A percentile compares a stretch with the other conserved stretches of the same genome.
These are phyloP conservation scores for Phyllotreta striolata DNA, from an alignment of 2,888 invertebrate genomes.

Conservation along the genomic window DNA sequence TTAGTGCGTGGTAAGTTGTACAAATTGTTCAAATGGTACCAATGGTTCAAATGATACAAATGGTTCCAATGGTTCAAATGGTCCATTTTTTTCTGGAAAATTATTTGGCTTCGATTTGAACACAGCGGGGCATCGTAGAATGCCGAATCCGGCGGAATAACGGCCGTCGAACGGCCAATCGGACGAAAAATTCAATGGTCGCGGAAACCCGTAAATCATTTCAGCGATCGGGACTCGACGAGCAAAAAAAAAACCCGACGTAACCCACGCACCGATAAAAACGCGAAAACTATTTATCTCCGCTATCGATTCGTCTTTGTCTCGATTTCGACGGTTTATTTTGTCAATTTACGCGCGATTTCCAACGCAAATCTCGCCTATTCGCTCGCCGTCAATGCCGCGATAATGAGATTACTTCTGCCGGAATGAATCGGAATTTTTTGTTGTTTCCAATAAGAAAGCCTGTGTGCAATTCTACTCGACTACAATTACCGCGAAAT, in stretches of 20 bases:
- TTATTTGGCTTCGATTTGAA: neutral
- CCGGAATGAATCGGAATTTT: too few species aligned
- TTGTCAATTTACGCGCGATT: constrained; percentile 21
- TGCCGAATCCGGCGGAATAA: constrained; percentile 1
- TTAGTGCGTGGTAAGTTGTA: too few species aligned
- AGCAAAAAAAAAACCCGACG: constrained; percentile 43
- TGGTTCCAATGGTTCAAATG: too few species aligned
- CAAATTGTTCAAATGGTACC: too few species aligned
- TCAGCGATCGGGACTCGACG: constrained; percentile 48
- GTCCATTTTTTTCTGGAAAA: too few species aligned
- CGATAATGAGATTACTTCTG: too few species aligned
- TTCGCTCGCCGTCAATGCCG: constrained; percentile 6
- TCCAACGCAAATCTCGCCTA: constrained; percentile 9
- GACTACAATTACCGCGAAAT: too few species aligned
- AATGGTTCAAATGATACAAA: too few species aligned
- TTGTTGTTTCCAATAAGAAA: too few species aligned
- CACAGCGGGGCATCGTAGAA: too few species aligned
- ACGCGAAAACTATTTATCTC: constrained; percentile 32
- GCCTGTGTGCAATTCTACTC: too few species aligned
- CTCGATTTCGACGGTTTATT: constrained; percentile 21
- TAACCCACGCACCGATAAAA: constrained; percentile 34
- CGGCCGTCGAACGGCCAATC: constrained; percentile 16
- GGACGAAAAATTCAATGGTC: constrained; percentile 19
- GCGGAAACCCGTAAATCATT: constrained; percentile 47
- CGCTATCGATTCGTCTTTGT: constrained; percentile 26